Evolutionary conservation across 37 sponge, comb jelly and placozoan genomes (phyloP).

Genomic region (Geodia barretti): DNA sequence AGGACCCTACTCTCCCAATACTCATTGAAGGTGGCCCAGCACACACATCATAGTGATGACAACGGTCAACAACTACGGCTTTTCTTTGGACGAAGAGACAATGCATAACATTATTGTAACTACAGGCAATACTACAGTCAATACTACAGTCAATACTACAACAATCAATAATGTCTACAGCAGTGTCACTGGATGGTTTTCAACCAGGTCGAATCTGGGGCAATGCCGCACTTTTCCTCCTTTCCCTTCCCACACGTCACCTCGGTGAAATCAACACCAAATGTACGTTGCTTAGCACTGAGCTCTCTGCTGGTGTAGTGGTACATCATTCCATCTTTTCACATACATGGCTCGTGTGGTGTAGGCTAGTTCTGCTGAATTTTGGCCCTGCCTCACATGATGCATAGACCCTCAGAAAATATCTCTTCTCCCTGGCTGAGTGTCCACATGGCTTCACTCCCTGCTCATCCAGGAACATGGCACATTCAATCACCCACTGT

Average conservation of each 20-base stretch:
- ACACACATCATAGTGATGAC: background rate
- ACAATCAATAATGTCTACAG: background rate
- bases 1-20: no score
- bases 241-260: constrained; percentile 11
- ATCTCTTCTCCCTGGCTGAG: constrained; percentile 53
- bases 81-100: background rate
- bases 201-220: constrained; percentile 26
- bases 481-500: constrained; percentile 40
- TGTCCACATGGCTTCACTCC: constrained; percentile 73
- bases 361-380: constrained; percentile 9
- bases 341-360: background rate
- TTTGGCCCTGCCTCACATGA: constrained; percentile 46
- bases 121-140: background rate
- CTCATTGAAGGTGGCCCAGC: background rate
- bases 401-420: constrained; percentile 50
- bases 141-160: background rate
- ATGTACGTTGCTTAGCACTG: constrained; percentile 13
- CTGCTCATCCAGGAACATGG: constrained; percentile 48
- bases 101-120: background rate
- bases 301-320: background rate
- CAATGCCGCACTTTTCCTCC: constrained; percentile 6
- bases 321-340: background rate
- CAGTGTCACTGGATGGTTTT: background rate
- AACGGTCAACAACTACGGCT: background rate
- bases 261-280: constrained; percentile 10